phyloP scores from a whole-genome alignment of 2,888 invertebrate genomes.

The Acanthoscelides obtectus region DNA sequence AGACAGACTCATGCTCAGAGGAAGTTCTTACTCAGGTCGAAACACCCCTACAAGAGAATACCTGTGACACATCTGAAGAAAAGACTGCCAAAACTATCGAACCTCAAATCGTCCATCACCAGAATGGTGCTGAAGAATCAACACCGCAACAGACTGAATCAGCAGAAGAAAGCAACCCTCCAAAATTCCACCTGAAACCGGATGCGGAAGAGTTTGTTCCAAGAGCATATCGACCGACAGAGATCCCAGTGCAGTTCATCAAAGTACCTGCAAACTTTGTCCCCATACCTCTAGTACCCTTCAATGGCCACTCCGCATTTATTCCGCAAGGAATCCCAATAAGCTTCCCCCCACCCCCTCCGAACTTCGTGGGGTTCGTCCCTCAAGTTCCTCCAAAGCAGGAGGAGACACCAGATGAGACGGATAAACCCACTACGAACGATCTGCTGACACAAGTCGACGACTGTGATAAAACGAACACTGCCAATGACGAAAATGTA shows the following conservation, averaged over 20 bases:
- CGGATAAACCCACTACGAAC: slow-evolving; percentile 5
- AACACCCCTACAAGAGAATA: not conserved
- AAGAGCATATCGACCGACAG: slow-evolving; percentile 34
- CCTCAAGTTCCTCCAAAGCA: slow-evolving; percentile 18
- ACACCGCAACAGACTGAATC: not conserved
- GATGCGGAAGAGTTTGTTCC: slow-evolving; percentile 49
- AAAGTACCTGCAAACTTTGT: slow-evolving; percentile 40
- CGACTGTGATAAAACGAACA: slow-evolving; percentile 17
- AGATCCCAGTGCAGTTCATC: slow-evolving; percentile 33
- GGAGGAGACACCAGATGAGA: slow-evolving; percentile 14
- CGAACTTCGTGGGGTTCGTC: slow-evolving; percentile 32
- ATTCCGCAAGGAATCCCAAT: slow-evolving; percentile 39
- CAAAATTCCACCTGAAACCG: slow-evolving; percentile 37
- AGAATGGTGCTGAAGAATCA: not conserved
- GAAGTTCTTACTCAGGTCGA: slow-evolving; percentile 7
- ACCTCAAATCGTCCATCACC: not conserved
- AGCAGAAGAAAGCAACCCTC: not conserved
- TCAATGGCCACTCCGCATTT: slow-evolving; percentile 33
- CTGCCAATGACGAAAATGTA: slow-evolving; percentile 18
- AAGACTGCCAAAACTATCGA: not conserved
- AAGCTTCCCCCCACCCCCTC: slow-evolving; percentile 38
- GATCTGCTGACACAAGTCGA: slow-evolving; percentile 9
- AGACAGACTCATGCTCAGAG: slow-evolving; percentile 10
- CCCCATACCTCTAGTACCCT: slow-evolving; percentile 38
- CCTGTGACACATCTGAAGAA: not conserved